A percentile compares a stretch with the other conserved stretches of the same genome.
Conservation (phyloP, 2,888 invertebrate species). For the Anarsia innoxiella region DNA sequence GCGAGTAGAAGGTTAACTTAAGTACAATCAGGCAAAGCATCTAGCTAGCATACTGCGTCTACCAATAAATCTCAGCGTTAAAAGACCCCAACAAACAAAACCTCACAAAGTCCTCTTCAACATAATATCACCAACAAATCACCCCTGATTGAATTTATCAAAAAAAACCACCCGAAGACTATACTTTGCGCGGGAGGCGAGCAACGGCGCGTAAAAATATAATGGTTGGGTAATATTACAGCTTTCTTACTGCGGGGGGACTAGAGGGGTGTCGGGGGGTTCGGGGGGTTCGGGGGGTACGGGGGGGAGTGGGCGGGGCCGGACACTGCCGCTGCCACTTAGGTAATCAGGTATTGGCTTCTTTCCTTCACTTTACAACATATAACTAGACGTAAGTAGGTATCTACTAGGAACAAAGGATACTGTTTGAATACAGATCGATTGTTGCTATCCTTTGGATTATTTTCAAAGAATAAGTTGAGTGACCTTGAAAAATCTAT, state of each 20-base stretch:
- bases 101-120: too few relatives aligned
- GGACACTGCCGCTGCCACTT: conserved; percentile 27
- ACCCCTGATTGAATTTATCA: background rate
- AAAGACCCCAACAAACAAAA: too few relatives aligned
- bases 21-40: too few relatives aligned
- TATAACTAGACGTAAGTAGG: background rate
- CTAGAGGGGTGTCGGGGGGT: conserved; percentile 5
- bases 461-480: too few relatives aligned
- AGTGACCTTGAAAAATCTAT: too few relatives aligned
- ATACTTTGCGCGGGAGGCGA: background rate
- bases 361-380: conserved; percentile 13
- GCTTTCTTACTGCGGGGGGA: conserved; percentile 8
- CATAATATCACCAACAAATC: too few relatives aligned
- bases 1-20: too few relatives aligned
- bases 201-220: conserved; percentile 24
- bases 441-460: too few relatives aligned
- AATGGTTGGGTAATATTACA: conserved; percentile 22
- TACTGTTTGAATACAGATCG: too few relatives aligned
- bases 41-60: too few relatives aligned
- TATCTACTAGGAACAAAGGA: background rate
- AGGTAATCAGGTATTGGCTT: conserved; percentile 26
- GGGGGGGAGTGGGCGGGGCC: conserved; percentile 17
- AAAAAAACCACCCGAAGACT: conserved; percentile 3
- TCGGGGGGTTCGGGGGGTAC: conserved; percentile 7
- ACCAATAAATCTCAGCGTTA: too few relatives aligned